Evolutionary conservation across 2,113 vertebrate species (phyloP).

Genomic region (Stomatorhinus ivindoensis): DNA sequence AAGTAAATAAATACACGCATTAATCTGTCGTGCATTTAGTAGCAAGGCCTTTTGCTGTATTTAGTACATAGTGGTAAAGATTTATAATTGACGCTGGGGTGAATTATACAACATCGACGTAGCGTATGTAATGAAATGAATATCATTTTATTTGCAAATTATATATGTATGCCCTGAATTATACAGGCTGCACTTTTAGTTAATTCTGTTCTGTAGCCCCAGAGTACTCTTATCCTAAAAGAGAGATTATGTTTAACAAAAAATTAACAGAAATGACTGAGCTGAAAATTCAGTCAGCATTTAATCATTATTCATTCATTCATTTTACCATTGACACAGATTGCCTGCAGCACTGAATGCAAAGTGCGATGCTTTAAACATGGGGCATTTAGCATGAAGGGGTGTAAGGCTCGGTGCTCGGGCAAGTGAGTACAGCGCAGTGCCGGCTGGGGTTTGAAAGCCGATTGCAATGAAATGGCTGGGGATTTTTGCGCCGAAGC

Average conservation of each 20-base stretch:
- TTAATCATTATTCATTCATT: neutral
- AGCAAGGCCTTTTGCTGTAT: neutral
- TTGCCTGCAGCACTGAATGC: neutral
- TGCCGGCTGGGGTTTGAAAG: neutral
- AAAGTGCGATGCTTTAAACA: neutral
- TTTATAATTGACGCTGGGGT: neutral
- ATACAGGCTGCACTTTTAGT: neutral
- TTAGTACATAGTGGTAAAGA: neutral
- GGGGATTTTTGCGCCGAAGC: conserved; percentile 9
- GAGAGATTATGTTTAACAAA: neutral
- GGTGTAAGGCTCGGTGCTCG: neutral
- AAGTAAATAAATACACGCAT: neutral
- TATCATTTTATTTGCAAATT: neutral
- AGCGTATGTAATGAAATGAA: neutral
- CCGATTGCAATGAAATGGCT: neutral
- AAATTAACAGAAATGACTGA: neutral
- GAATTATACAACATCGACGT: neutral
- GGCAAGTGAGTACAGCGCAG: no score
- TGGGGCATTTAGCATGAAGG: neutral
- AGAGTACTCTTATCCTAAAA: neutral
- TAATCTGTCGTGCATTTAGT: neutral
- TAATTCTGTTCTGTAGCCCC: neutral
- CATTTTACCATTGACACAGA: neutral
- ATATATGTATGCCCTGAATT: neutral
- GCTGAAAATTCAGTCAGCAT: neutral